Conservation (phyloP, 2,113 vertebrate species). For the Circaetus gallicus region DNA sequence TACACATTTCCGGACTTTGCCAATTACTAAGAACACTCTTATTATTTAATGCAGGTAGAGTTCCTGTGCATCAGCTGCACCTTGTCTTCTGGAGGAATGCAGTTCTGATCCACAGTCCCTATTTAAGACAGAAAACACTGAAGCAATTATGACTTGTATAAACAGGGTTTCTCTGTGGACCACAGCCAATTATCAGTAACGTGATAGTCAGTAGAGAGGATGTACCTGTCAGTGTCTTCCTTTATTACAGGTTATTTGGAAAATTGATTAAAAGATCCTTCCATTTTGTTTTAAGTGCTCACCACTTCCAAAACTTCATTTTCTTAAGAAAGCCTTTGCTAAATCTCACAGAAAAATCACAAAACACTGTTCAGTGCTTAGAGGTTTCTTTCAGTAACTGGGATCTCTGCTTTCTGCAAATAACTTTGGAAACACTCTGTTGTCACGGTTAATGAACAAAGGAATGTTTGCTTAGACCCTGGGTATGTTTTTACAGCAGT, state of each 20-base stretch:
- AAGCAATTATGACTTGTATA: not conserved
- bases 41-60: not conserved
- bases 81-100: not conserved
- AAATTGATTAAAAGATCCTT: not conserved
- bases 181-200: not conserved
- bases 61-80: not conserved
- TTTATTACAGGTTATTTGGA: not conserved
- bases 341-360: not conserved
- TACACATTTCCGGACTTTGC: not conserved
- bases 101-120: not conserved
- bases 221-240: not conserved
- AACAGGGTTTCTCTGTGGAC: not conserved
- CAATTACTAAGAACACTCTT: not conserved
- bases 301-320: not conserved
- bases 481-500: not conserved
- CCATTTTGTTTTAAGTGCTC: not conserved
- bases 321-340: not conserved
- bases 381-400: not conserved
- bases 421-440: not conserved
- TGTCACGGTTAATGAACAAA: not conserved
- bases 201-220: not conserved
- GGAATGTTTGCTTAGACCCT: not conserved
- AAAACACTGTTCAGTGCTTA: not conserved
- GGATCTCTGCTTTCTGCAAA: not conserved
- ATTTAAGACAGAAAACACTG: not conserved